These are phyloP conservation scores for Gymnodraco acuticeps DNA, from an alignment of 2,797 vertebrate species.

Conservation along the genomic window DNA sequence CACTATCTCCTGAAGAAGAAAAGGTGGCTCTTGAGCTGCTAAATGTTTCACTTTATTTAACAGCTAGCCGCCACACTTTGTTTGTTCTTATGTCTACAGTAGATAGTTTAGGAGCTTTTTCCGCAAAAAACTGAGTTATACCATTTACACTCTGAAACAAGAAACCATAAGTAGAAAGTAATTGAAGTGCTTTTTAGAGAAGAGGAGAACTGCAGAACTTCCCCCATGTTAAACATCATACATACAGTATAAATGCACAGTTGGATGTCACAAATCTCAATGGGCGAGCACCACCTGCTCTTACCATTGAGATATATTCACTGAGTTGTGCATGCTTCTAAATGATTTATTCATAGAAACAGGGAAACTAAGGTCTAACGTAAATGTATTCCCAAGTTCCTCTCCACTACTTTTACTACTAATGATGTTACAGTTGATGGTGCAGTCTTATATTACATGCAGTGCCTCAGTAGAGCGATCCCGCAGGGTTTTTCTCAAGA, in stretches of 20 bases:
- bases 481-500: conserved; percentile 13
- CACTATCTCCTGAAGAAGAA: not conserved
- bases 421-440: conserved; percentile 15
- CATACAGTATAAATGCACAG: not conserved
- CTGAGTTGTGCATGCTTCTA: not conserved
- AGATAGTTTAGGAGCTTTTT: not conserved
- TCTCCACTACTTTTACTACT: not conserved
- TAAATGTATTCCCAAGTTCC: not conserved
- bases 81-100: not conserved
- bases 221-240: not conserved
- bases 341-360: not conserved
- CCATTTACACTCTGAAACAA: no score
- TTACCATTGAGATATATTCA: no score
- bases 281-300: not conserved
- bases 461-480: conserved; percentile 2
- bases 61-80: not conserved
- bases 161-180: not conserved
- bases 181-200: not conserved
- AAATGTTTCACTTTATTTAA: not conserved
- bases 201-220: not conserved
- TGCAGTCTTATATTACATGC: conserved; percentile 15
- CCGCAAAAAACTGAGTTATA: not conserved
- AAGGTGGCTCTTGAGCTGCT: not conserved
- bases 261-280: not conserved
- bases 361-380: not conserved